These are phyloP conservation scores for Sparus aurata DNA, from an alignment of 2,797 vertebrate species.

Conservation along the genomic window DNA sequence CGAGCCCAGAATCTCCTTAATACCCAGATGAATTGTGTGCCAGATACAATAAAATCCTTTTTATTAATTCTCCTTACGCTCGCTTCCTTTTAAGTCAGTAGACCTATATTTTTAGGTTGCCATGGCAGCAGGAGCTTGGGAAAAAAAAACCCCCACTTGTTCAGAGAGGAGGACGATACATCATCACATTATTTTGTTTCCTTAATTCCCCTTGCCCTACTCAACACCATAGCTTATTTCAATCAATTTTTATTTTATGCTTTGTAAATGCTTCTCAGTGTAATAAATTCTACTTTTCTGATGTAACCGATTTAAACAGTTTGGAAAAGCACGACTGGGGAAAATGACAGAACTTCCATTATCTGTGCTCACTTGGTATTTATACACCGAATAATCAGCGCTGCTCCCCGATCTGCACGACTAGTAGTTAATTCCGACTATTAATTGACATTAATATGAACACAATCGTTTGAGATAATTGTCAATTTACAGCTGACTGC, in stretches of 20 bases:
- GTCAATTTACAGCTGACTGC: constrained; percentile 59
- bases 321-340: constrained; percentile 29
- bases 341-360: constrained; percentile 47
- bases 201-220: constrained; percentile 40
- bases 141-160: constrained; percentile 60
- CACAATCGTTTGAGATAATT: constrained; percentile 63
- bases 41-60: constrained; percentile 87
- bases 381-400: constrained; percentile 51
- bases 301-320: constrained; percentile 23
- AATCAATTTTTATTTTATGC: constrained; percentile 37
- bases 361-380: constrained; percentile 44
- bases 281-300: constrained; percentile 36
- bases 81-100: constrained; percentile 77
- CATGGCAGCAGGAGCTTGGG: constrained; percentile 78
- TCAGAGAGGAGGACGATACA: constrained; percentile 60
- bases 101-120: constrained; percentile 87
- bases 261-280: constrained; percentile 21
- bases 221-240: constrained; percentile 5
- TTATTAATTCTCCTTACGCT: constrained; percentile 85
- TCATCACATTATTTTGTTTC: constrained; percentile 57
- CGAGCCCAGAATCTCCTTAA: constrained; percentile 80
- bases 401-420: constrained; percentile 53
- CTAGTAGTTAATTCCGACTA: constrained; percentile 44
- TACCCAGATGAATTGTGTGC: constrained; percentile 85
- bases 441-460: constrained; percentile 63